Evolutionary conservation across 2,797 vertebrate species (phyloP), one percentile per base, ranked within the genome.

Genomic region (Craterocephalus amniculus): DNA sequence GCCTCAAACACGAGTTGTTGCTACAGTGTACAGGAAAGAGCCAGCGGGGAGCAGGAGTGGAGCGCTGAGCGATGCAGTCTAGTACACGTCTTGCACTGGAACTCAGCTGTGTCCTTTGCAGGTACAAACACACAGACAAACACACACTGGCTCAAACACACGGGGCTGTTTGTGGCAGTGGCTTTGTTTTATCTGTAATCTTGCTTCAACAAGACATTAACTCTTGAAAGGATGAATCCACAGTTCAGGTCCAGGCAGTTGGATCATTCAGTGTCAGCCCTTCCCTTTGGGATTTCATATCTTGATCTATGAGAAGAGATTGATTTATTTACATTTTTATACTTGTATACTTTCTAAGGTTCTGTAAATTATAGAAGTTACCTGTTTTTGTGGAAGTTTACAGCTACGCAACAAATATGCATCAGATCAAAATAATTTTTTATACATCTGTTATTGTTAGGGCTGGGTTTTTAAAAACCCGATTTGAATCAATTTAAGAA

Each of bases 101-200:
- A 64, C 70, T 77, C 79, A 76, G 74, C 76, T 75, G 70, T 79
- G 79, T 74, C 75, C 81, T 88, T 76, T 64, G 27, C 56, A 72
- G 68, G 55, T 79, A 67, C 67, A 76, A 49, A 72, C 61, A 64
- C 67, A 71, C 63, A 71, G 16, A 67, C 13, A 55, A 29, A 72
- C 11, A 63, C 73, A 72, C 62, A 79, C 67, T 62, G 34, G 43
- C 38, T 72, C 59, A 72, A 61, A 61, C 27, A 43, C 64, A 68
- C 54, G 60, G 24, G 34, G 52, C 35, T 51, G 68, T 77, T 67
- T 27, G 72, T 79, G 70, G 83, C 45, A 60, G 55, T 59, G 57
- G 71, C 49, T 80, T 74, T 74, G 67, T 80, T 84, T 88, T 57
- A 81, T 86, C 82, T 76, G 70, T 73, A 85, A 87, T 84, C 72